These are phyloP conservation scores for human (Homo sapiens) DNA, from an alignment of 2,113 vertebrate species.

Conservation along the genomic window DNA sequence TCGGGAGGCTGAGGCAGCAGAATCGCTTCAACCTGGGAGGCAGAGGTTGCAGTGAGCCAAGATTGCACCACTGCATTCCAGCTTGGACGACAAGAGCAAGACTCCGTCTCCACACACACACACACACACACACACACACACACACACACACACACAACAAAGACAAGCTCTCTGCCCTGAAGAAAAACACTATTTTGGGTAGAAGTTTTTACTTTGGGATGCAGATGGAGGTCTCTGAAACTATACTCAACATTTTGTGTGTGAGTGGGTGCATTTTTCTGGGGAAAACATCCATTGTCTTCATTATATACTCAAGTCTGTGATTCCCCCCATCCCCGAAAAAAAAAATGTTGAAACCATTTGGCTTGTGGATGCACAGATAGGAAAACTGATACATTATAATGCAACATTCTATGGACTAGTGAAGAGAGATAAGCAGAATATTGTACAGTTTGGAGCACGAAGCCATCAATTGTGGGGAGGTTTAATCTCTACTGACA, in stretches of 20 bases:
- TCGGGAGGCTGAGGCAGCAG: too few relatives aligned
- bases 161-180: neutral
- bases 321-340: neutral
- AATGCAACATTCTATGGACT: neutral
- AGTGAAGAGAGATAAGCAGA: neutral
- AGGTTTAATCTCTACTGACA: neutral
- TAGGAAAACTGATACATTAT: constrained; percentile 2
- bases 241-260: neutral
- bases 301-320: neutral
- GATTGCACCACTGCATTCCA: too few relatives aligned
- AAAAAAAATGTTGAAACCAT: neutral
- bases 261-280: neutral
- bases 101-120: too few relatives aligned
- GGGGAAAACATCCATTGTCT: neutral
- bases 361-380: neutral
- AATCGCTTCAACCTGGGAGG: too few relatives aligned
- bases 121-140: too few relatives aligned
- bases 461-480: neutral
- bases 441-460: neutral
- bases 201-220: neutral
- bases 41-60: too few relatives aligned
- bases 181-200: neutral
- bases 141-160: too few relatives aligned
- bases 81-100: too few relatives aligned
- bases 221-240: neutral